Evolutionary conservation across 1,140 invertebrate genomes (phyloP), one percentile per base, ranked within the genome.

Genomic region (Gryon sp.): DNA sequence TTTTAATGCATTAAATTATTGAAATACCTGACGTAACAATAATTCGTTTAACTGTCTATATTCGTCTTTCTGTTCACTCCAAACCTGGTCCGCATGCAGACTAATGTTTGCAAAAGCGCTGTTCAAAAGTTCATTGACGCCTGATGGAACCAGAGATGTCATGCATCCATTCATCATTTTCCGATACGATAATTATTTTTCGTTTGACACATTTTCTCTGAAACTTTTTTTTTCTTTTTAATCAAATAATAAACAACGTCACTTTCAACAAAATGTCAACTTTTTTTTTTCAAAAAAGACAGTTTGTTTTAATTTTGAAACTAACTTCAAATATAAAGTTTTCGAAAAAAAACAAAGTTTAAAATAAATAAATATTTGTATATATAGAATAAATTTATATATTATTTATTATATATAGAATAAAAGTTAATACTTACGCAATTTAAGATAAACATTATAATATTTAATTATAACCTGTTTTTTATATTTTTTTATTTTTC

Each of bases 51-150:
- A 78, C 57, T 83, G 85, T 68, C 74, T 78, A 60, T 83, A 89
- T 1, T 72, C 43, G 69, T 87, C 82, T 12, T 76, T 69, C 6
- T 77, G 65, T 46, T 86, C 59, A 12, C 73, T 72, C 87, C 87
- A 88, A 55, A 80, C 79, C 63, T 80, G 80, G 70, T 87, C 82
- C 8, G 84, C 87, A 34, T 84, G 82, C 59, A 88, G 66, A 55
- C 79, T 81, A 28, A 88, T 82, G 68, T 88, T 88, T 30, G 83
- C 84, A 18, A 84, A 86, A 11, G 86, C 84, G 78, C 78, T 81
- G 36, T 79, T 88, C 28, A 89, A 38, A 53, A 84, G 78, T 60
- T 87, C 85, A 30, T 83, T 86, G 68, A 83, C 82, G 78, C 81
- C 79, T 38, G 83, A 85, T 73, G 81, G 62, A 73, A 81, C 41